These are phyloP conservation scores for Calameuta filiformis DNA, from an alignment of 2,888 invertebrate species.

Conservation along the genomic window DNA sequence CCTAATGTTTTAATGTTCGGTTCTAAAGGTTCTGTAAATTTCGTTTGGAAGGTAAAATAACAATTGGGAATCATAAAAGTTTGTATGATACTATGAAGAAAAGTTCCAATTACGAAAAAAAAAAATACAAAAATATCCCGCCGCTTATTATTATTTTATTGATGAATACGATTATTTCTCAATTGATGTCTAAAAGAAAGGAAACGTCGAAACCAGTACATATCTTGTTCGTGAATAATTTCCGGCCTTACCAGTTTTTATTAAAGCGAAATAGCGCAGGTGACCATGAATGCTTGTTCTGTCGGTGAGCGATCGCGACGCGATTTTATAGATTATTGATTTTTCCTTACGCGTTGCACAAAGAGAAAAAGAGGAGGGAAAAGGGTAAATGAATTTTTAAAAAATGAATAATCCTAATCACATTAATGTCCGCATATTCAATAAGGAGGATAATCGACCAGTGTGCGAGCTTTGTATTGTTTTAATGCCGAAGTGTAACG, in stretches of 20 bases:
- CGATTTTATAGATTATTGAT: not conserved
- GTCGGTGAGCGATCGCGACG: not conserved
- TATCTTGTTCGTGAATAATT: conserved; percentile 18
- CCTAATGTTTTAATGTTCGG: not conserved
- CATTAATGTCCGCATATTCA: not conserved
- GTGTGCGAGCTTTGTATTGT: not conserved
- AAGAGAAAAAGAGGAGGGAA: conserved; percentile 12
- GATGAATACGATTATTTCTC: not conserved
- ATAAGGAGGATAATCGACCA: not conserved
- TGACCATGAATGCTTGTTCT: not conserved
- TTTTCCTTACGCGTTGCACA: conserved; percentile 19
- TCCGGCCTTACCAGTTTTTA: conserved; percentile 5
- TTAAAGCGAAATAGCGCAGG: conserved; percentile 2
- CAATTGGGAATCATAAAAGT: too few relatives aligned
- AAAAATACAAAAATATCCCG: not conserved
- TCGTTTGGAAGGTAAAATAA: not conserved
- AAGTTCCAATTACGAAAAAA: not conserved
- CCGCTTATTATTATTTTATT: not conserved
- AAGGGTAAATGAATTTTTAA: not conserved
- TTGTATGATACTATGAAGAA: not conserved
- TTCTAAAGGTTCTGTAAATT: not conserved
- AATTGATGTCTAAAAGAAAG: conserved; percentile 11
- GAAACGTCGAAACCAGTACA: conserved; percentile 15
- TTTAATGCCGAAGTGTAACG: conserved; percentile 16
- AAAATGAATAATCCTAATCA: not conserved